A percentile compares a stretch with the other conserved stretches of the same genome.
Evolutionary conservation across 2,113 vertebrate species (phyloP).

Genomic region (Thryonomys swinderianus): DNA sequence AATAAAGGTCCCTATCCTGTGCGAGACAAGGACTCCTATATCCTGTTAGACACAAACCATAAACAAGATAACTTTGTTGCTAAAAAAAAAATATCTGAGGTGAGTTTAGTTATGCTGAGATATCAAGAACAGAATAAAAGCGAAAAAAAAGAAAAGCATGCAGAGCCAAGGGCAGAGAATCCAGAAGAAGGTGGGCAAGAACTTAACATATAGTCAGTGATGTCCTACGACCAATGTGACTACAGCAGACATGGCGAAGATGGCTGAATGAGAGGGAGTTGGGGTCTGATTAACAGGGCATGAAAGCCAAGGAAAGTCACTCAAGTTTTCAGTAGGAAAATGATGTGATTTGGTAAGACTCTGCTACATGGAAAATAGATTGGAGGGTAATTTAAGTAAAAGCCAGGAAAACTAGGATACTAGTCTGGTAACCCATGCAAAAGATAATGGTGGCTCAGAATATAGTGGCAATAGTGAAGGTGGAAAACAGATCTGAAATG

Average conservation of each 20-base stretch:
- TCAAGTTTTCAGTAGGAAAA: constrained; percentile 24
- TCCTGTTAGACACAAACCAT: neutral
- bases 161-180: neutral
- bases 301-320: neutral
- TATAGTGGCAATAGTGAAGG: neutral
- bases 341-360: neutral
- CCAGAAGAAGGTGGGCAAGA: neutral
- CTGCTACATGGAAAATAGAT: neutral
- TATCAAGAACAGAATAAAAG: neutral
- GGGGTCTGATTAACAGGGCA: neutral
- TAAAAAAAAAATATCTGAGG: constrained; percentile 38
- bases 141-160: neutral
- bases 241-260: neutral
- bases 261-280: neutral
- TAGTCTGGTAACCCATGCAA: neutral
- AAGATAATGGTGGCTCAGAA: constrained; percentile 27
- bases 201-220: neutral
- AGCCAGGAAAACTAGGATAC: neutral
- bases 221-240: neutral
- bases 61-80: neutral
- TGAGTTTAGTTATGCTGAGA: constrained; percentile 37
- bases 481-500: neutral
- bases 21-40: neutral
- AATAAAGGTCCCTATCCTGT: neutral
- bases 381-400: neutral